Conservation (phyloP, 1,140 invertebrate genomes). For the Agraylea sexmaculata region DNA sequence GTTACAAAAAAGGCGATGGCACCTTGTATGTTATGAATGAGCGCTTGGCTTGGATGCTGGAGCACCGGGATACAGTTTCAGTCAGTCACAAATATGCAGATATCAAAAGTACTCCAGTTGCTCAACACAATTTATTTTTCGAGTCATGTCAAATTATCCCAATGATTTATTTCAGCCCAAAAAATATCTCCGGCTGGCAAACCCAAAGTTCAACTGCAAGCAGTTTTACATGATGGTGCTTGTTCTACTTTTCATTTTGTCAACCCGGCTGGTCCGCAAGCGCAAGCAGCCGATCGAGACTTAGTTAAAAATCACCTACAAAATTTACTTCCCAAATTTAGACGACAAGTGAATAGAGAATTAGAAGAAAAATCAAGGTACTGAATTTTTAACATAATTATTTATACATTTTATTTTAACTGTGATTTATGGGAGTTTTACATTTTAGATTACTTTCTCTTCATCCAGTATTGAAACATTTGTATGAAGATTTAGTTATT, state of each 20-base stretch:
- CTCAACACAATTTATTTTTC: neutral
- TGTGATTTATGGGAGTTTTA: neutral
- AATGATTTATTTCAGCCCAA: slow-evolving; percentile 59
- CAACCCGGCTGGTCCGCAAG: slow-evolving; percentile 68
- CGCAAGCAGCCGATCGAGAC: slow-evolving; percentile 83
- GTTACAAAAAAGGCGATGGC: slow-evolving; percentile 93
- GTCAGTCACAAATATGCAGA: slow-evolving; percentile 90
- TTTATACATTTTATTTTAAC: neutral
- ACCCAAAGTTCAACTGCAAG: slow-evolving; percentile 96
- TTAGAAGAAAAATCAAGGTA: slow-evolving; percentile 68
- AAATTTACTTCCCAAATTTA: slow-evolving; percentile 88
- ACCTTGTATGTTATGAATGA: slow-evolving; percentile 93
- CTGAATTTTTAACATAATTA: slow-evolving; percentile 16
- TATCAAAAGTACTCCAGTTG: slow-evolving; percentile 82
- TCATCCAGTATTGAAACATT: slow-evolving; percentile 70
- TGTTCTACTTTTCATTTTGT: slow-evolving; percentile 98
- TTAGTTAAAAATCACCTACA: slow-evolving; percentile 87
- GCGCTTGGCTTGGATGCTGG: slow-evolving; percentile 89
- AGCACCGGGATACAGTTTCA: slow-evolving; percentile 80
- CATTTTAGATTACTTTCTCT: slow-evolving; percentile 58
- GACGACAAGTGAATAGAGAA: slow-evolving; percentile 87
- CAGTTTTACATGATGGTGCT: slow-evolving; percentile 86
- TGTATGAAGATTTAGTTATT: slow-evolving; percentile 89
- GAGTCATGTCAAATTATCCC: slow-evolving; percentile 2
- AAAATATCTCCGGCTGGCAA: slow-evolving; percentile 98